Evolutionary conservation across 53 echinoderm and acorn worm species (phyloP).

Genomic region (Echinometra lucunter): DNA sequence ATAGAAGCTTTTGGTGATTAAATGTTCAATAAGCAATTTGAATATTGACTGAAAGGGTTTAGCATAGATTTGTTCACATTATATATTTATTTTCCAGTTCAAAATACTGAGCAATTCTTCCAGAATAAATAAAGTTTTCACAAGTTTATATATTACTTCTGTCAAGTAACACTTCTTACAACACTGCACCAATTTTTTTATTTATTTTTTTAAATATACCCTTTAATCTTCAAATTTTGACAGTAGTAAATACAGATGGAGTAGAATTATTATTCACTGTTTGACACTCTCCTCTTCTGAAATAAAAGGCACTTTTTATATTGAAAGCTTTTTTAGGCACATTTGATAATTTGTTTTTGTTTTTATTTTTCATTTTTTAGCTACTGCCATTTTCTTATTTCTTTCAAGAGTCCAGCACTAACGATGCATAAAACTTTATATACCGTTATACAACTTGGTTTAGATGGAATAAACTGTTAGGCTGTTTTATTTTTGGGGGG

Average conservation of each 20-base stretch:
- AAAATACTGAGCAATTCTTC: background rate
- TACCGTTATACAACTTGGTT: too few species aligned
- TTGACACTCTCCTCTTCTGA: constrained; percentile 9
- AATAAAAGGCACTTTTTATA: constrained; percentile 14
- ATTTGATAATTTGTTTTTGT: background rate
- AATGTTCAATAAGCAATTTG: background rate
- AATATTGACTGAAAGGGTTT: background rate
- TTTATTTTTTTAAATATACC: background rate
- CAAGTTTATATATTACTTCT: background rate
- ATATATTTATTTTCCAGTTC: background rate
- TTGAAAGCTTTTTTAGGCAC: background rate
- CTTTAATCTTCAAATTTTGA: background rate
- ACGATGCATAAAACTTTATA: too few species aligned
- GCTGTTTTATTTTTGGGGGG: too few species aligned
- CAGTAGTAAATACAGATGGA: background rate
- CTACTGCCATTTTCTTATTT: background rate
- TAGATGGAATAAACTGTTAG: too few species aligned
- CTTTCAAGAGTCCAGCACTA: background rate
- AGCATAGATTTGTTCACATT: background rate
- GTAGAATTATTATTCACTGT: background rate
- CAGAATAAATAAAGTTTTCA: background rate
- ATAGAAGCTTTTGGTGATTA: background rate
- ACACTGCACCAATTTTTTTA: background rate
- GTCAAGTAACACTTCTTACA: too few species aligned
- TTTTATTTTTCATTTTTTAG: too few species aligned